Percentiles rank a stretch among this genome's conserved stretches.
Evolutionary conservation across 2,888 invertebrate species (phyloP).

Genomic region (Hypselothyrea guttata): DNA sequence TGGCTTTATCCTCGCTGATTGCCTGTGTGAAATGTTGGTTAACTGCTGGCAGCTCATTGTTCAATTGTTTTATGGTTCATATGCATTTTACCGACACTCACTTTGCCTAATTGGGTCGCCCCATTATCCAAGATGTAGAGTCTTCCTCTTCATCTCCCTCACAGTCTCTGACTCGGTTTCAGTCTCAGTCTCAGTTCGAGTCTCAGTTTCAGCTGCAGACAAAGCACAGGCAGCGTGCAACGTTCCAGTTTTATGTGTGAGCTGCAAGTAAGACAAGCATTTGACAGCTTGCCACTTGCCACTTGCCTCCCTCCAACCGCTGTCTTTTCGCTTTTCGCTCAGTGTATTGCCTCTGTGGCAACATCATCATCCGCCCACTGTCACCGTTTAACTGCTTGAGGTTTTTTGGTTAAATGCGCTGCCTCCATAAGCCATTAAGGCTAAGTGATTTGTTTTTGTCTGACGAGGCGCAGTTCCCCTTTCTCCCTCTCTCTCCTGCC

Average conservation of each 20-base stretch:
- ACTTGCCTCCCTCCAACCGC: background rate
- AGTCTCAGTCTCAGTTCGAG: conserved; percentile 24
- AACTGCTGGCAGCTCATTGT: conserved; percentile 67
- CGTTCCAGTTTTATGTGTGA: conserved; percentile 58
- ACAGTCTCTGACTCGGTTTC: no score
- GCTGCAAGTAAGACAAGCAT: conserved; percentile 63
- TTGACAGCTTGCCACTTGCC: conserved; percentile 59
- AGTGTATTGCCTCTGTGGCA: conserved; percentile 12
- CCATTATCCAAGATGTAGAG: conserved; percentile 68
- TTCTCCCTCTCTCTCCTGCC: background rate
- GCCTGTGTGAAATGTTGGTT: conserved; percentile 43
- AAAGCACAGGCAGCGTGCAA: conserved; percentile 50
- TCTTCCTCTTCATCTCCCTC: no score
- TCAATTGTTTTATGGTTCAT: conserved; percentile 77
- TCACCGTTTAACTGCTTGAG: conserved; percentile 71
- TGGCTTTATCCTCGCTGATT: conserved; percentile 25
- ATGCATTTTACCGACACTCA: conserved; percentile 72
- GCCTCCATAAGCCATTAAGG: conserved; percentile 80
- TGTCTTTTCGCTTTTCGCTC: background rate
- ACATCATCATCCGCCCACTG: conserved; percentile 34
- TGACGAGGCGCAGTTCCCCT: conserved; percentile 26
- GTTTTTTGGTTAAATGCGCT: conserved; percentile 77
- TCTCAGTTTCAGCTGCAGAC: conserved; percentile 9
- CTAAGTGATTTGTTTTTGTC: conserved; percentile 80
- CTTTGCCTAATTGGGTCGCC: conserved; percentile 80